These are phyloP conservation scores for Cryptocheilus praepositus DNA, from an alignment of 2,888 invertebrate species.

Conservation along the genomic window DNA sequence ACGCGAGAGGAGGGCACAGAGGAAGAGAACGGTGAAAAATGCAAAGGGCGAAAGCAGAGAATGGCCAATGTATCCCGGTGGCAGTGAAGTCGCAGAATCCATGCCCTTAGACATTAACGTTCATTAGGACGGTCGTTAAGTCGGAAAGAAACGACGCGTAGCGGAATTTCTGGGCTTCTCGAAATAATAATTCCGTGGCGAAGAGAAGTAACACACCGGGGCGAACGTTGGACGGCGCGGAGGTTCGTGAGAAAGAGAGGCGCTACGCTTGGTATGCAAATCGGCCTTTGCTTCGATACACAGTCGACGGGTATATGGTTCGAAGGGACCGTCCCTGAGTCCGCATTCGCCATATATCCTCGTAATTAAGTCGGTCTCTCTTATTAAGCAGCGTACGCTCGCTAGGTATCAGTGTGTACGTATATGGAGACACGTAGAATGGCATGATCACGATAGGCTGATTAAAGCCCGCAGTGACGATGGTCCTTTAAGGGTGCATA, in stretches of 20 bases:
- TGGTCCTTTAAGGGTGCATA: constrained; percentile 23
- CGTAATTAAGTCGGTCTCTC: constrained; percentile 70
- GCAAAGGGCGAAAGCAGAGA: constrained; percentile 11
- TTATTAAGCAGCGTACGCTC: constrained; percentile 52
- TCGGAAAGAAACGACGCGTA: constrained; percentile 30
- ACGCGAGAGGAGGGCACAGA: too few species aligned
- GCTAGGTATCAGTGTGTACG: constrained; percentile 21
- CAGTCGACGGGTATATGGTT: constrained; percentile 52
- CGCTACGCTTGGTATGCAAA: constrained; percentile 59
- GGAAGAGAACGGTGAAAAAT: too few species aligned
- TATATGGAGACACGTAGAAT: too few species aligned
- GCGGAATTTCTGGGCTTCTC: constrained; percentile 34
- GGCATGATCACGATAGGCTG: constrained; percentile 32
- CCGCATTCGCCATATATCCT: constrained; percentile 64
- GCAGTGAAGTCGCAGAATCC: constrained; percentile 31
- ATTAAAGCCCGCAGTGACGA: constrained; percentile 53
- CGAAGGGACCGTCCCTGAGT: constrained; percentile 46
- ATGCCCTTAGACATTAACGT: constrained; percentile 36
- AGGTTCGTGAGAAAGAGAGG: constrained; percentile 30
- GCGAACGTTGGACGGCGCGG: constrained; percentile 28
- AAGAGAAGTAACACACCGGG: constrained; percentile 36
- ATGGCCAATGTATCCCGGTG: constrained; percentile 18
- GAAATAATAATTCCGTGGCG: constrained; percentile 41
- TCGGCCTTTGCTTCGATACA: constrained; percentile 48
- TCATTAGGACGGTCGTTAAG: constrained; percentile 46